Evolutionary conservation across 2,888 invertebrate genomes (phyloP), one percentile per base, ranked within the genome.

Genomic region (Lymantria dispar): DNA sequence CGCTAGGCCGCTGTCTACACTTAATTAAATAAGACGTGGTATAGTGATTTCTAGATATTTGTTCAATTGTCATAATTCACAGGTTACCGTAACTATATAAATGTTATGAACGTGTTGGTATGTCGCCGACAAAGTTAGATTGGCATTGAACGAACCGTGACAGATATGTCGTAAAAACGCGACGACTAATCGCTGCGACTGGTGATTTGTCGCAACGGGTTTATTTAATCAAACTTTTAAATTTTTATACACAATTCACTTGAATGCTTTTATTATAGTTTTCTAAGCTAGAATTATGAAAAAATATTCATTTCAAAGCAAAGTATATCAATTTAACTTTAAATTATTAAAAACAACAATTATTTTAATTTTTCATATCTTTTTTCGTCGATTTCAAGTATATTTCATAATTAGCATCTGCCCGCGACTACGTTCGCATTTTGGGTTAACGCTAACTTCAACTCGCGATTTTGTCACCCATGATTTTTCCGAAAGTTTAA

Each of bases 81-180:
- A 41, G n/a, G 53, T 13, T 31, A 14, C 72, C 0, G 63, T 58
- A 52, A 59, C 83, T 64, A 64, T 76, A 62, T 74, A 76, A 80
- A 78, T 74, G 75, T 73, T 72, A 78, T 79, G 77, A 78, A 76
- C 74, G 76, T 74, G 78, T 77, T 78, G 68, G 64, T 74, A 58
- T 72, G 71, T 74, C n/a, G 76, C 71, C 76, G 75, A 74, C 79
- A 85, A 86, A 87, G 86, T 87, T 87, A 87, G 85, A 87, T 87
- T 86, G 80, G 81, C 84, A 84, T 83, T 81, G 83, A 83, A 76
- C 78, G 77, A 69, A 68, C 77, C 79, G 76, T 75, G 76, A 75
- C 75, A 70, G 73, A 78, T 78, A 72, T 68, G 73, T 80, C 78
- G 78, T 85, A 84, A 85, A 84, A 83, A 80, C 74, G 69, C 72